Conservation (phyloP, 92 coral and sea anemone genomes). For the Porites cylindrica region DNA sequence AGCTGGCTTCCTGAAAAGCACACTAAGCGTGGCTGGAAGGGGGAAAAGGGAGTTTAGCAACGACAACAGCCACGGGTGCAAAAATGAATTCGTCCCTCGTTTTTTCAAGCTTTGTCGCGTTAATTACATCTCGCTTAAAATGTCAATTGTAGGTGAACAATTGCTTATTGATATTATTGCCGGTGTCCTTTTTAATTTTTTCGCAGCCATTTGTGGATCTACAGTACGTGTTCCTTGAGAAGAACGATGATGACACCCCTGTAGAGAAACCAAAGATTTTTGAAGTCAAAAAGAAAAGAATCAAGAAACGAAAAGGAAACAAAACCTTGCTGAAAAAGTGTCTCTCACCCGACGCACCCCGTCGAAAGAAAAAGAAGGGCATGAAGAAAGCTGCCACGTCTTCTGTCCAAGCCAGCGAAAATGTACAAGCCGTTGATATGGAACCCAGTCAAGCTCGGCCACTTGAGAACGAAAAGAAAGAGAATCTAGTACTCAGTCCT, state of each 20-base stretch:
- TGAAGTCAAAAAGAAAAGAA: conserved; percentile 36
- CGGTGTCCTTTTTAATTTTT: not conserved
- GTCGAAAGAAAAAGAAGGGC: not conserved
- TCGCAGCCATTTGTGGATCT: conserved; percentile 71
- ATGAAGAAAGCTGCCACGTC: not conserved
- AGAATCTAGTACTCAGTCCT: conserved; percentile 26
- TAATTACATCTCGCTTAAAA: no score
- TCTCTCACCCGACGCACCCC: not conserved
- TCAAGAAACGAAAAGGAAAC: conserved; percentile 33
- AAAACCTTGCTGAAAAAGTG: conserved; percentile 37
- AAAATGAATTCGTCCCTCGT: no score
- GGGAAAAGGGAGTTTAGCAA: no score
- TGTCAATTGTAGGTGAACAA: no score
- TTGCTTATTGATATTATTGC: no score
- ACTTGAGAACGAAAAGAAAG: conserved; percentile 30
- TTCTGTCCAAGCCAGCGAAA: conserved; percentile 1
- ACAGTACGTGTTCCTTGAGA: conserved; percentile 70
- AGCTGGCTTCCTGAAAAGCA: no score
- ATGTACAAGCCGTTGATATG: not conserved
- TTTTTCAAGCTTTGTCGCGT: no score
- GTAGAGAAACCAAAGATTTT: conserved; percentile 30
- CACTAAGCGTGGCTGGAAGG: no score
- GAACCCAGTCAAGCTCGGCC: conserved; percentile 27
- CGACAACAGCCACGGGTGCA: no score
- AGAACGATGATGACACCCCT: conserved; percentile 16